Evolutionary conservation across 2,113 vertebrate genomes (phyloP).

Genomic region (Tinamus guttatus): DNA sequence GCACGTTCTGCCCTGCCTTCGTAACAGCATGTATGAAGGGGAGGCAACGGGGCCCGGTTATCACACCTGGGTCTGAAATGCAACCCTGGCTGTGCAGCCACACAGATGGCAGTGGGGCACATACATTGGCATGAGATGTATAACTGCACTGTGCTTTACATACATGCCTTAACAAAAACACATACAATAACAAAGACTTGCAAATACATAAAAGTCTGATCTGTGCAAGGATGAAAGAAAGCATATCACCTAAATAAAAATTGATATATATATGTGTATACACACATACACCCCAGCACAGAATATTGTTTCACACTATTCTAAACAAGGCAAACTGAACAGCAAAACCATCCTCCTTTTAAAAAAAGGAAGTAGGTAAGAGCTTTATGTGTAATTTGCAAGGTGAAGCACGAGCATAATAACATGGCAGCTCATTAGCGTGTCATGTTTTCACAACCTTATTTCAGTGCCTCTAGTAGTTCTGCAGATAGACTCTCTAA

Average conservation of each 20-base stretch:
- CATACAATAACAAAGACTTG: not conserved
- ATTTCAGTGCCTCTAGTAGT: not conserved
- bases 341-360: not conserved
- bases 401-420: not conserved
- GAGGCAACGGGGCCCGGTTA: not conserved
- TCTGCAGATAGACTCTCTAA: slow-evolving; percentile 25
- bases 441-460: not conserved
- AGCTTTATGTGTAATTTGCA: not conserved
- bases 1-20: not conserved
- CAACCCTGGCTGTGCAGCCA: not conserved
- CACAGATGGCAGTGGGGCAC: not conserved
- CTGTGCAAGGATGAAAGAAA: not conserved
- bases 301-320: not conserved
- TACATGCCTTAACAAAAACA: not conserved
- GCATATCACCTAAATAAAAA: not conserved
- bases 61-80: not conserved
- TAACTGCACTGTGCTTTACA: not conserved
- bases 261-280: too few species aligned
- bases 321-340: not conserved
- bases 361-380: not conserved
- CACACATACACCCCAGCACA: too few species aligned
- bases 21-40: not conserved
- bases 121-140: not conserved
- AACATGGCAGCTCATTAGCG: not conserved
- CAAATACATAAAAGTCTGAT: not conserved